phyloP scores from a whole-genome alignment of 2,113 vertebrate genomes.

The Panthera uncia region DNA sequence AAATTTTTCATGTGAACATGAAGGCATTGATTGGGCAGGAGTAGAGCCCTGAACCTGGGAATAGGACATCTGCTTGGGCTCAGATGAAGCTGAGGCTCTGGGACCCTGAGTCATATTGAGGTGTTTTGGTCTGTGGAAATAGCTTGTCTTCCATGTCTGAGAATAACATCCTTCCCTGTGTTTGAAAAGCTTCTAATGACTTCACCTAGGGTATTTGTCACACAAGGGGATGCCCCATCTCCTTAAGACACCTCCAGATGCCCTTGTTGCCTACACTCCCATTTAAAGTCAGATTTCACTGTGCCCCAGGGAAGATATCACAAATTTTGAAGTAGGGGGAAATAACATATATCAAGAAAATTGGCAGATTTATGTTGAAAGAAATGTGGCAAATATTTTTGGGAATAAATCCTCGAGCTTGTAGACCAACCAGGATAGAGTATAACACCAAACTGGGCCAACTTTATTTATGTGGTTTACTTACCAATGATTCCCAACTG shows the following conservation, averaged over 20 bases:
- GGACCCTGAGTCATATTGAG: neutral
- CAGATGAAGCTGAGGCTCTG: neutral
- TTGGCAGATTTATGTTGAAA: neutral
- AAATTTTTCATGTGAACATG: neutral
- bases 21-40: neutral
- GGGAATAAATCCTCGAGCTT: neutral
- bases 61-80: neutral
- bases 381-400: neutral
- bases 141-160: neutral
- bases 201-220: neutral
- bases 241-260: neutral
- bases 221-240: neutral
- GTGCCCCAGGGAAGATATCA: neutral
- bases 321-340: neutral
- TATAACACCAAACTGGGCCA: neutral
- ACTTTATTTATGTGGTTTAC: neutral
- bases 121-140: neutral
- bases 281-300: neutral
- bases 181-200: neutral
- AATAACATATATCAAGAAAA: neutral
- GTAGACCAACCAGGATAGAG: neutral
- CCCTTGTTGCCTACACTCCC: neutral
- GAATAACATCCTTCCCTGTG: neutral
- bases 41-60: neutral
- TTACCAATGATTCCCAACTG: neutral